phyloP scores from a whole-genome alignment of 2,888 invertebrate genomes.

The Drosophila birchii region DNA sequence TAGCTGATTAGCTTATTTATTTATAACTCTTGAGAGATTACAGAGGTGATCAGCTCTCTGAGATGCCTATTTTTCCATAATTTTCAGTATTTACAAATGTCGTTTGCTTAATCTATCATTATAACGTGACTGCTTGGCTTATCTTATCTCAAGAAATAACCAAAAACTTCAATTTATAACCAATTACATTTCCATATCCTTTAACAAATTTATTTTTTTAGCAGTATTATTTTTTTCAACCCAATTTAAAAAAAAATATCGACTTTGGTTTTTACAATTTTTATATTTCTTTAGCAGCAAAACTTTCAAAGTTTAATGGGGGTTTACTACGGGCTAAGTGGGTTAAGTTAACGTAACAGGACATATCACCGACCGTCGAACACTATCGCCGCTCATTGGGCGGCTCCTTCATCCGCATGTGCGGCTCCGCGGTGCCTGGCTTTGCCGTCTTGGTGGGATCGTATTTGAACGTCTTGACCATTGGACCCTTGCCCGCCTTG shows the following conservation, averaged over 20 bases:
- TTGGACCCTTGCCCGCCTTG: constrained; percentile 93
- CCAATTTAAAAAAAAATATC: not conserved
- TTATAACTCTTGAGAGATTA: not conserved
- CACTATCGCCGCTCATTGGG: constrained; percentile 35
- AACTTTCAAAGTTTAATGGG: constrained; percentile 33
- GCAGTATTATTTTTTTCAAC: not conserved
- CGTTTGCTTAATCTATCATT: not conserved
- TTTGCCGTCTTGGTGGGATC: constrained; percentile 89
- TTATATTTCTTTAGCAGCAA: constrained; percentile 59
- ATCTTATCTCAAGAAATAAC: not conserved
- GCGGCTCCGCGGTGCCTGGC: constrained; percentile 27
- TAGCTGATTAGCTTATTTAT: constrained; percentile 1
- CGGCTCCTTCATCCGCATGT: constrained; percentile 43
- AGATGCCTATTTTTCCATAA: not conserved
- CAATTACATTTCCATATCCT: not conserved
- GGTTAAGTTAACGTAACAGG: constrained; percentile 61
- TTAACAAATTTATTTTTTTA: not conserved
- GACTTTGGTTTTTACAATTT: constrained; percentile 45
- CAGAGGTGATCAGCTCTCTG: not conserved
- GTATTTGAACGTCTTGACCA: constrained; percentile 94
- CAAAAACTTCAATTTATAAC: not conserved
- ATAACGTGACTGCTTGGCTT: no score
- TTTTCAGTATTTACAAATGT: not conserved
- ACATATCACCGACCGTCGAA: constrained; percentile 29
- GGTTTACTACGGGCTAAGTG: constrained; percentile 56